Percentiles rank a stretch among this genome's conserved stretches.
phyloP scores from a whole-genome alignment of 2,113 vertebrate species.

The Lucifuga dentata region DNA sequence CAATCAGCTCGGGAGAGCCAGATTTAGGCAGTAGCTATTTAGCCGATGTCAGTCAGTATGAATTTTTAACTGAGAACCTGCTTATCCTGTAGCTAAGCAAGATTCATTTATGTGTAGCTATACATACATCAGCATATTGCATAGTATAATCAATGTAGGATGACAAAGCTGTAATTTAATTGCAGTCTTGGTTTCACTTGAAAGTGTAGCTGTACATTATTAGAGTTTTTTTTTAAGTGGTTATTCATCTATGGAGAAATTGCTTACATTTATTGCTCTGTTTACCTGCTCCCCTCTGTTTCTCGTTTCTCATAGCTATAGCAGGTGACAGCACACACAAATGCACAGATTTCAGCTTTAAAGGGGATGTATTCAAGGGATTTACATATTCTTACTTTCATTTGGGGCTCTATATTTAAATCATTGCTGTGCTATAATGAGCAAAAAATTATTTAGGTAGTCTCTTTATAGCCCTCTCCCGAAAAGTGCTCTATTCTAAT shows the following conservation, averaged over 20 bases:
- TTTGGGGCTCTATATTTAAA: no score
- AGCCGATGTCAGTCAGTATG: slow-evolving; percentile 62
- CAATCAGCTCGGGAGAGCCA: slow-evolving; percentile 63
- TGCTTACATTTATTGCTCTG: not conserved
- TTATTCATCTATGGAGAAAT: not conserved
- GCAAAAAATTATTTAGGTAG: no score
- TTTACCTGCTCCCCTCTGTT: no score
- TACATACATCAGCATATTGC: slow-evolving; percentile 45
- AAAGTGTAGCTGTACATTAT: slow-evolving; percentile 8
- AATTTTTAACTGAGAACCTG: slow-evolving; percentile 59
- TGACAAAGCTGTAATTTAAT: slow-evolving; percentile 13
- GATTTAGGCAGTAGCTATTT: slow-evolving; percentile 61
- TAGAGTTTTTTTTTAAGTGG: slow-evolving; percentile 4
- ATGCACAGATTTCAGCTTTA: no score
- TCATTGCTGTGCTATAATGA: no score
- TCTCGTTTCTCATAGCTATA: no score
- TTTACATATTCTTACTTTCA: no score
- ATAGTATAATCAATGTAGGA: not conserved
- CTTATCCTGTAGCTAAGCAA: slow-evolving; percentile 42
- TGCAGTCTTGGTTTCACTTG: not conserved
- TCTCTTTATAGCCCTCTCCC: no score
- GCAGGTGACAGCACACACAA: no score
- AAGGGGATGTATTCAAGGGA: no score
- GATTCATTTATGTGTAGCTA: slow-evolving; percentile 38
- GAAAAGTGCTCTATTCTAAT: no score